These are phyloP conservation scores for Solea senegalensis DNA, from an alignment of 2,113 vertebrate species.

Conservation along the genomic window DNA sequence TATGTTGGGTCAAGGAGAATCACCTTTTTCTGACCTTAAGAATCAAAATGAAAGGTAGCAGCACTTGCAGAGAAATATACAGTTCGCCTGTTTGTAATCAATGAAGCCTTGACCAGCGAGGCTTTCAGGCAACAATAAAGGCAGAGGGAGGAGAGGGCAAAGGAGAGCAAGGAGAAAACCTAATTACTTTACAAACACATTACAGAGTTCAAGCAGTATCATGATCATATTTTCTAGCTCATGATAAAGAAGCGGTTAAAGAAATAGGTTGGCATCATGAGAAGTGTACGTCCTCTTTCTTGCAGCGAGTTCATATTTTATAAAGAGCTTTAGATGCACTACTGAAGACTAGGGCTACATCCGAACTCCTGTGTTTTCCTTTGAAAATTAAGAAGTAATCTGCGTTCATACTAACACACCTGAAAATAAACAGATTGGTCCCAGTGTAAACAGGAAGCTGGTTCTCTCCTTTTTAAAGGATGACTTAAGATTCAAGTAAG, in stretches of 20 bases:
- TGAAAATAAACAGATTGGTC: too few relatives aligned
- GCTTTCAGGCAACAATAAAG: neutral
- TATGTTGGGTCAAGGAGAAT: conserved; percentile 5
- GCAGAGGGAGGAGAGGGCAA: neutral
- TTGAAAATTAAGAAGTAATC: too few relatives aligned
- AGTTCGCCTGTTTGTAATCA: conserved; percentile 10
- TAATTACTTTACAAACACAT: conserved; percentile 11
- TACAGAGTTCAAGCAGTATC: conserved; percentile 7
- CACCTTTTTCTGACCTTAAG: neutral
- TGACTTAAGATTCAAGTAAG: too few relatives aligned
- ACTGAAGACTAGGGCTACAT: too few relatives aligned
- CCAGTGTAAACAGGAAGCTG: too few relatives aligned
- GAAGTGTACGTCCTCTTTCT: neutral
- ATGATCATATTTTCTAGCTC: too few relatives aligned
- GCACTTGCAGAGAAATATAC: conserved; percentile 20
- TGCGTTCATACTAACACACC: too few relatives aligned
- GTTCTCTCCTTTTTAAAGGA: too few relatives aligned
- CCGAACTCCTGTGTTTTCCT: too few relatives aligned
- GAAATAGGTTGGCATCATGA: neutral
- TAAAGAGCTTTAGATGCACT: too few relatives aligned
- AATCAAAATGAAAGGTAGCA: conserved; percentile 32
- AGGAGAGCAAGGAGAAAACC: conserved; percentile 1
- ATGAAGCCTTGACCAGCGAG: conserved; percentile 69
- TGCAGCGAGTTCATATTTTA: neutral
- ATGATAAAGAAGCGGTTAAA: neutral